Evolutionary conservation across 2,888 invertebrate genomes (phyloP), one percentile per base, ranked within the genome.

Genomic region (Tiliacea citrago): DNA sequence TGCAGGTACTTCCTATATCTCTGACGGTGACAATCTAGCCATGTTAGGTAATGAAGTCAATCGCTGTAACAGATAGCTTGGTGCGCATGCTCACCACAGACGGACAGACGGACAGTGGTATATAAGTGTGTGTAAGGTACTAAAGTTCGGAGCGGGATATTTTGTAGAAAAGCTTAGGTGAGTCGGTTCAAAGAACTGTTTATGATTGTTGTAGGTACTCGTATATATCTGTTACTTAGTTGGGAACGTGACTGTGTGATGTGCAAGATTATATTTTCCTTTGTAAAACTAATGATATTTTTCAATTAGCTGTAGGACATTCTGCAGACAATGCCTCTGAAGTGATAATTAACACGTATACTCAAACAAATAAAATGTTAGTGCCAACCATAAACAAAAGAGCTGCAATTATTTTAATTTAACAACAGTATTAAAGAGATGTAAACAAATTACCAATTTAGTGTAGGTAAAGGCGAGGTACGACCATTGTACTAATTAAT

Each of bases 41-140:
- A 8, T 63, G 80, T 68, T 29, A 39, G 55, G 42, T 79, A 71
- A 74, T 68, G 79, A 74, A 79, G 68, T 79, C 75, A 51, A 74
- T 58, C 47, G 65, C 18, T 66, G 84, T 68, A 83, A 79, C 68
- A 5, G 84, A 79, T 68, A 60, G 61, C 21, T 2, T 4, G 3
- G n/a, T 39, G 51, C 47, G 58, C 45, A 53, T 39, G 47, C 39
- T 39, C 47, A 16, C 18, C 42, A 10, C 39, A 10, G 49, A 16
- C 5, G 49, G n/a, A 47, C 49, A 35, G 35, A 70, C 69, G 21
- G 63, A 55, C 69, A 42, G 68, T 29, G 75, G 65, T 66, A 61
- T 70, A 35, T 29, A 29, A 29, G 35, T 57, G 68, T 63, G 35
- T 47, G 75, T 79, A 79, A 74, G 60, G 74, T 73, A 74, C 72